These are phyloP conservation scores for Magallana nippona DNA, from an alignment of 2,888 invertebrate species.

Conservation along the genomic window DNA sequence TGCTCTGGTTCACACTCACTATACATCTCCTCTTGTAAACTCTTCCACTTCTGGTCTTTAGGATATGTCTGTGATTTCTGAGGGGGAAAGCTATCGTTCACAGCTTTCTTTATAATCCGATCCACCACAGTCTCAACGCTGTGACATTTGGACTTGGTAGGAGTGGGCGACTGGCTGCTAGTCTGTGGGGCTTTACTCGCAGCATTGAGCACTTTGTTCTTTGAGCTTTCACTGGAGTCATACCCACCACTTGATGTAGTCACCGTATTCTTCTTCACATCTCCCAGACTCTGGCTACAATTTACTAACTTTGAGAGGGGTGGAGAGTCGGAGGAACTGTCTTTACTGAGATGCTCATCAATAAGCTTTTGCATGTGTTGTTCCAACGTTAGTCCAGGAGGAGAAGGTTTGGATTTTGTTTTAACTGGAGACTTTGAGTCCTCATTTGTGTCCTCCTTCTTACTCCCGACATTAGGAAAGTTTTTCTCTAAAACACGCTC, in stretches of 20 bases:
- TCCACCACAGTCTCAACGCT: slow-evolving; percentile 36
- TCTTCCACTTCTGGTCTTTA: slow-evolving; percentile 36
- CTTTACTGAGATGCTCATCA: slow-evolving; percentile 27
- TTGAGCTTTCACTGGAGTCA: slow-evolving; percentile 38
- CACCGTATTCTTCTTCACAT: background rate
- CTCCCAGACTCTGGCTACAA: background rate
- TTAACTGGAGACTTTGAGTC: background rate
- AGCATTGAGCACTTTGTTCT: background rate
- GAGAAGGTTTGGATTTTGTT: background rate
- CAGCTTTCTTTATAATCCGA: slow-evolving; percentile 39
- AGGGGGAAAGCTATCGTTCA: slow-evolving; percentile 29
- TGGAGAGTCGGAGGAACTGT: background rate
- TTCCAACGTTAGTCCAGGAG: slow-evolving; percentile 14
- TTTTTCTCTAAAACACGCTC: slow-evolving; percentile 68
- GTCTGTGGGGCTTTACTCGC: background rate
- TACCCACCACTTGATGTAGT: slow-evolving; percentile 52
- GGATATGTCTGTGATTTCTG: slow-evolving; percentile 15
- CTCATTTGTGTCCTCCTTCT: slow-evolving; percentile 32
- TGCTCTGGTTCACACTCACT: background rate
- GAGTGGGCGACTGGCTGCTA: background rate
- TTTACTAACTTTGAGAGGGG: background rate
- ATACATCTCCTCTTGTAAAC: slow-evolving; percentile 27
- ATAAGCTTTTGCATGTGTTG: slow-evolving; percentile 33
- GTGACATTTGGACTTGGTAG: slow-evolving; percentile 23
- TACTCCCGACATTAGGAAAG: slow-evolving; percentile 49